phyloP scores from a whole-genome alignment of 2,888 invertebrate species.

The Bellardia pandia region DNA sequence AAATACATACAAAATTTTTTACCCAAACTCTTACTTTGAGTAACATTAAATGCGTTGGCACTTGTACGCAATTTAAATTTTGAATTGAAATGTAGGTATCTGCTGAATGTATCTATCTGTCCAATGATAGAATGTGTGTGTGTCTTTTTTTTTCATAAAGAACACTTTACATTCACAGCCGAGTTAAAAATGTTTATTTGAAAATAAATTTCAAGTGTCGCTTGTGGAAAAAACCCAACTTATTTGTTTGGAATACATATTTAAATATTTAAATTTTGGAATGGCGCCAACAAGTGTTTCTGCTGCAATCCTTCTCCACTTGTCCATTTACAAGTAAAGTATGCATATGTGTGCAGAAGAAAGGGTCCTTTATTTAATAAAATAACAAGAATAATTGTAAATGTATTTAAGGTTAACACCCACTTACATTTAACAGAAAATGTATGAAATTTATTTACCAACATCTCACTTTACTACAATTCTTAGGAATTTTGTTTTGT shows the following conservation, averaged over 20 bases:
- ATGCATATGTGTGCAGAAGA: neutral
- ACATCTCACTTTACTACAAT: conserved; percentile 79
- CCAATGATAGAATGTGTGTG: conserved; percentile 6
- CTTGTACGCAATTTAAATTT: conserved; percentile 53
- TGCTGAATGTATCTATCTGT: conserved; percentile 21
- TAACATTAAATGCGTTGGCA: conserved; percentile 49
- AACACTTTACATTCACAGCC: conserved; percentile 20
- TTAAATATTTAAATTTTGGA: conserved; percentile 44
- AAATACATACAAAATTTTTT: neutral
- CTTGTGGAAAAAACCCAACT: conserved; percentile 21
- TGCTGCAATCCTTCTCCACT: conserved; percentile 41
- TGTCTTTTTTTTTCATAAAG: conserved; percentile 24
- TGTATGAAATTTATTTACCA: conserved; percentile 69
- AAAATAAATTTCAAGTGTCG: conserved; percentile 29
- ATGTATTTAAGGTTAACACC: conserved; percentile 82
- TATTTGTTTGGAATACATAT: conserved; percentile 47
- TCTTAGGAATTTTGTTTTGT: conserved; percentile 50
- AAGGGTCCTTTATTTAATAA: conserved; percentile 41
- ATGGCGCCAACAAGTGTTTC: conserved; percentile 80
- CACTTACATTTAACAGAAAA: conserved; percentile 73
- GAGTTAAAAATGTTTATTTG: conserved; percentile 40
- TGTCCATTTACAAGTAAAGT: neutral
- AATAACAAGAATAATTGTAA: conserved; percentile 75
- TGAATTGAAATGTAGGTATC: conserved; percentile 42
- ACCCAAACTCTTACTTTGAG: neutral